Percentiles rank a stretch among this genome's conserved stretches.
phyloP scores from a whole-genome alignment of 2,797 vertebrate genomes.

The Sphenopsis melanotis region DNA sequence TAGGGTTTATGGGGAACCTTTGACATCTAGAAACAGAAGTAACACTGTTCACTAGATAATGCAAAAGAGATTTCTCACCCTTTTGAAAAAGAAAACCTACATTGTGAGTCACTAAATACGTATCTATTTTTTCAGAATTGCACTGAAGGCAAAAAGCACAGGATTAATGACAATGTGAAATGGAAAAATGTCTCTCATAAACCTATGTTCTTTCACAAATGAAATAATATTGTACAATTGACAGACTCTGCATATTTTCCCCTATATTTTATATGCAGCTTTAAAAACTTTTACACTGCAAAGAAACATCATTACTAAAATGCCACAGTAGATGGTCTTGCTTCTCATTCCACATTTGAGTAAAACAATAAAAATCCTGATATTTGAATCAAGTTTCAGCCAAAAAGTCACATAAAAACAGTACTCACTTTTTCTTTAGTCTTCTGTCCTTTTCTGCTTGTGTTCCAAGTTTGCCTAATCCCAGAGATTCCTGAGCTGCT shows the following conservation, averaged over 20 bases:
- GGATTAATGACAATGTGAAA: not conserved
- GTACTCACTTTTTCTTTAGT: conserved; percentile 97
- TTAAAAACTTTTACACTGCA: not conserved
- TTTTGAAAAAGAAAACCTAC: not conserved
- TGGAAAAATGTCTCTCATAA: not conserved
- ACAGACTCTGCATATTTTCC: not conserved
- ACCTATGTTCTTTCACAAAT: not conserved
- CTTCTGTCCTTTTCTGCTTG: conserved; percentile 98
- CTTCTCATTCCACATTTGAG: not conserved
- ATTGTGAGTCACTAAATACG: not conserved
- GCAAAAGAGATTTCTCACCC: not conserved
- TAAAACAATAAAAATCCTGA: not conserved
- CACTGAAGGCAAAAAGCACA: not conserved
- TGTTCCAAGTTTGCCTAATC: conserved; percentile 92
- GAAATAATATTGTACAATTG: not conserved
- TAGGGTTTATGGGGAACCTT: conserved; percentile 24
- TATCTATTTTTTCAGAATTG: not conserved
- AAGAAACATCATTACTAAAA: not conserved
- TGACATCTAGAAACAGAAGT: conserved; percentile 36
- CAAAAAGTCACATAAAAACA: not conserved
- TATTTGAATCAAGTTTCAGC: not conserved
- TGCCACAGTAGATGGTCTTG: not conserved
- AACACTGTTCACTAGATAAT: not conserved
- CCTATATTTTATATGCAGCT: not conserved
- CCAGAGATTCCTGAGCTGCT: conserved; percentile 88